A percentile compares a stretch with the other conserved stretches of the same genome.
Conservation (phyloP, 1,140 invertebrate genomes). For the Macrostomum lignano region DNA sequence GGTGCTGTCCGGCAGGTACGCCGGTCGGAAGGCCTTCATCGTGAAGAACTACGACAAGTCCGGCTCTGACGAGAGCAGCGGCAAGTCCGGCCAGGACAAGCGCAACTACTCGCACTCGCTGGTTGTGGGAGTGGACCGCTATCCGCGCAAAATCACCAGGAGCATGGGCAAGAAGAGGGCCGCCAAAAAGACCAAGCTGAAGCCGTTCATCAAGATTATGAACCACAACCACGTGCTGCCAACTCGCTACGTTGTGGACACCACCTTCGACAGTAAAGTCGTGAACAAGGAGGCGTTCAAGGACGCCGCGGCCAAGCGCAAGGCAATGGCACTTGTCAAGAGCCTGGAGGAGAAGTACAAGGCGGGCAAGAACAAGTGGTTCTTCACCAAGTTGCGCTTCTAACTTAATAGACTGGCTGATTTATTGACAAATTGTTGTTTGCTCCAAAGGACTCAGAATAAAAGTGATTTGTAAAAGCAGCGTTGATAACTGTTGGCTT, state of each 20-base stretch:
- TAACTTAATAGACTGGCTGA: too few relatives aligned
- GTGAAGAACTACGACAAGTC: slow-evolving; percentile 52
- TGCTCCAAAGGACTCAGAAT: too few relatives aligned
- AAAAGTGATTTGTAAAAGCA: too few relatives aligned
- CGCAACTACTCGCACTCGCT: slow-evolving; percentile 84
- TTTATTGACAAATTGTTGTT: too few relatives aligned
- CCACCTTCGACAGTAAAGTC: not conserved
- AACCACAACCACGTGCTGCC: slow-evolving; percentile 98
- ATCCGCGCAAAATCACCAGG: slow-evolving; percentile 77
- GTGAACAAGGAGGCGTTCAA: slow-evolving; percentile 5
- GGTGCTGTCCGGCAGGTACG: slow-evolving; percentile 79
- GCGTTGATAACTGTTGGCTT: too few relatives aligned
- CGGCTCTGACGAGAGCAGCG: too few relatives aligned
- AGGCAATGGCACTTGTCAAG: too few relatives aligned
- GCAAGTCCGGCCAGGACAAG: slow-evolving; percentile 74
- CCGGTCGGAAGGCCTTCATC: slow-evolving; percentile 80
- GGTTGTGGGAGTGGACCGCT: slow-evolving; percentile 83
- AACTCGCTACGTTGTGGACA: slow-evolving; percentile 33
- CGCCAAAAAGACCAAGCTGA: slow-evolving; percentile 75
- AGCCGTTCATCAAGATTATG: slow-evolving; percentile 77
- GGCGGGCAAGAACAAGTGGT: slow-evolving; percentile 2
- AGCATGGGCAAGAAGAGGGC: slow-evolving; percentile 85
- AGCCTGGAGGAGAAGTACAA: slow-evolving; percentile 1
- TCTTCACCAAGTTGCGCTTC: slow-evolving; percentile 5
- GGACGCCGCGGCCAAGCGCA: not conserved